Evolutionary conservation across 2,888 invertebrate species (phyloP).

Genomic region (Calephelis perditalis): DNA sequence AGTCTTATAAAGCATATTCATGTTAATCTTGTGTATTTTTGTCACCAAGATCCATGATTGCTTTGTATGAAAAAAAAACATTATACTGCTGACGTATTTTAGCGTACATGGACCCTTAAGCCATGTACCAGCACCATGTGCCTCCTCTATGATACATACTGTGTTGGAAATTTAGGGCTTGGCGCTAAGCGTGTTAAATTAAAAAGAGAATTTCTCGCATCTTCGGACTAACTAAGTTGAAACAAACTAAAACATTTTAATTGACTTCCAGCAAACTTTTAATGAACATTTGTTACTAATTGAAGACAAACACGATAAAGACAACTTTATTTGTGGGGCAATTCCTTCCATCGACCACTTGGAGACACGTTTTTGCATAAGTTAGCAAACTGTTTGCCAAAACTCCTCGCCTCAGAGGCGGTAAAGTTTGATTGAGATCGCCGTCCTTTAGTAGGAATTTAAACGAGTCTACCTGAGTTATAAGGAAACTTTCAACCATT

Average conservation of each 20-base stretch:
- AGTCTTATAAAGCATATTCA: too few species aligned
- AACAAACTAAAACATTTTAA: background rate
- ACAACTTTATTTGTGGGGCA: slow-evolving; percentile 23
- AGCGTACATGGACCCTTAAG: too few species aligned
- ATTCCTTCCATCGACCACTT: slow-evolving; percentile 24
- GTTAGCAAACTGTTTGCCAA: slow-evolving; percentile 48
- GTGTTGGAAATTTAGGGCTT: too few species aligned
- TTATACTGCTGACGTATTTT: too few species aligned
- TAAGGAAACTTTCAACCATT: slow-evolving; percentile 5
- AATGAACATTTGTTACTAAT: slow-evolving; percentile 13
- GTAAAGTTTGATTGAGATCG: slow-evolving; percentile 64
- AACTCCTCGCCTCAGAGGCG: slow-evolving; percentile 44
- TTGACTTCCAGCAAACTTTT: background rate
- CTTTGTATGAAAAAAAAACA: too few species aligned
- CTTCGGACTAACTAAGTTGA: too few species aligned
- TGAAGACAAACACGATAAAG: background rate
- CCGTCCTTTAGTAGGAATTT: slow-evolving; percentile 53
- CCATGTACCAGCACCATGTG: too few species aligned
- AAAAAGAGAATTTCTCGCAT: too few species aligned
- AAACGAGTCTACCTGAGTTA: slow-evolving; percentile 38
- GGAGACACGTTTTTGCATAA: slow-evolving; percentile 39
- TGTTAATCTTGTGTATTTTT: too few species aligned
- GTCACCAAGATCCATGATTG: too few species aligned
- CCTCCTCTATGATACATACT: too few species aligned
- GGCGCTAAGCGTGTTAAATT: too few species aligned